These are phyloP conservation scores for Sminthurinus signatus DNA, from an alignment of 1,140 invertebrate genomes.

Conservation along the genomic window DNA sequence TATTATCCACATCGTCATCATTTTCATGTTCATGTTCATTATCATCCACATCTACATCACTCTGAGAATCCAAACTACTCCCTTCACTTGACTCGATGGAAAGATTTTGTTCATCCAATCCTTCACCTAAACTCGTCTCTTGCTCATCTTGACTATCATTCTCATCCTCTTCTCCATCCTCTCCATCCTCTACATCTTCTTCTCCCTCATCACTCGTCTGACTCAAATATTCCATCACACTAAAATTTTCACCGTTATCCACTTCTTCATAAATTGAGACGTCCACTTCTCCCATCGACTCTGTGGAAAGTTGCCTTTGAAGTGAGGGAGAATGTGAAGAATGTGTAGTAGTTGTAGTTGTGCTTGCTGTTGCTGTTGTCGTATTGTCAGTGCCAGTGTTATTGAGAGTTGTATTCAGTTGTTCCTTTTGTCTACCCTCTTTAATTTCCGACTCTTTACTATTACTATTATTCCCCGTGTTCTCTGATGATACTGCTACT, in stretches of 20 bases:
- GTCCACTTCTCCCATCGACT: conserved; percentile 5
- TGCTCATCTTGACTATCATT: conserved; percentile 30
- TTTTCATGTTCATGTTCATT: neutral
- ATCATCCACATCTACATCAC: neutral
- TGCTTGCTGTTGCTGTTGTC: too few species aligned
- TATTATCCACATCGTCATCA: neutral
- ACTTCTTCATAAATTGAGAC: conserved; percentile 23
- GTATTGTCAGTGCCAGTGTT: too few species aligned
- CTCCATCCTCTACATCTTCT: conserved; percentile 17
- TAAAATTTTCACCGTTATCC: conserved; percentile 21
- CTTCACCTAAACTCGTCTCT: conserved; percentile 18
- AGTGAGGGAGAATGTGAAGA: too few species aligned
- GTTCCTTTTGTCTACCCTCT: too few species aligned
- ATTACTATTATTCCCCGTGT: too few species aligned
- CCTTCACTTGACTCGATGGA: conserved; percentile 12
- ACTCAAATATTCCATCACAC: conserved; percentile 28
- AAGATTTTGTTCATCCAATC: conserved; percentile 29
- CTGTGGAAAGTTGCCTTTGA: too few species aligned
- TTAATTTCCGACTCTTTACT: too few species aligned
- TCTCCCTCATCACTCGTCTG: conserved; percentile 44
- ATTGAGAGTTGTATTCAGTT: too few species aligned
- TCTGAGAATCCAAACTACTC: neutral
- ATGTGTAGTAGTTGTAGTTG: too few species aligned
- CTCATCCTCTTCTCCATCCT: conserved; percentile 26
- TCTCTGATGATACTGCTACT: neutral